Conservation (phyloP, 2,888 invertebrate species). For the Habroteleia sp. region DNA sequence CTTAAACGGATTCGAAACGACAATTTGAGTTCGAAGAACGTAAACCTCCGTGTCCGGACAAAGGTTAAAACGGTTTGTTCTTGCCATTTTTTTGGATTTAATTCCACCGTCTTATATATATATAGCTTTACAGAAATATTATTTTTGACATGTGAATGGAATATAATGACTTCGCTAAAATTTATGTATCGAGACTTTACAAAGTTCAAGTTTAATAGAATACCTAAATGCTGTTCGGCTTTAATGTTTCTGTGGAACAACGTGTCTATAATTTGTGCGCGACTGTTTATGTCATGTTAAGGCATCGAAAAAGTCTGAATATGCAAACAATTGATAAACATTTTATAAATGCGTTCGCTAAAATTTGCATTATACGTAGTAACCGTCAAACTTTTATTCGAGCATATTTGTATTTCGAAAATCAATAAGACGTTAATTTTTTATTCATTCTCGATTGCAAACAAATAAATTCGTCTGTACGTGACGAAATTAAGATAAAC, state of each 20-base stretch:
- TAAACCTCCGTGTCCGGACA: slow-evolving; percentile 14
- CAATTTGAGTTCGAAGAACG: slow-evolving; percentile 31
- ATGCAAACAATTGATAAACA: slow-evolving; percentile 3
- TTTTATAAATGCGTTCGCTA: no score
- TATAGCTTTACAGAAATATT: slow-evolving; percentile 29
- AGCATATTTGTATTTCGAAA: no score
- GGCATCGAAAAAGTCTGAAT: background rate
- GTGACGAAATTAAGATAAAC: no score
- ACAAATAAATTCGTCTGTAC: no score
- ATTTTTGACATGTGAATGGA: slow-evolving; percentile 43
- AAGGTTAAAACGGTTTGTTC: slow-evolving; percentile 35
- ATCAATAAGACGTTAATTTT: no score
- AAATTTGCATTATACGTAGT: no score
- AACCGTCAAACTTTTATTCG: no score
- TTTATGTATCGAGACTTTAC: slow-evolving; percentile 34
- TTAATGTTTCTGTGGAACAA: slow-evolving; percentile 27
- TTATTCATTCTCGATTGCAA: no score
- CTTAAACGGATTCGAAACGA: slow-evolving; percentile 42
- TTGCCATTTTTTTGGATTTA: slow-evolving; percentile 28
- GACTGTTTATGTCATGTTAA: slow-evolving; percentile 30
- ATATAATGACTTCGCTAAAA: slow-evolving; percentile 39
- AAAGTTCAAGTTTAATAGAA: slow-evolving; percentile 55
- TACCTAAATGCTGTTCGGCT: slow-evolving; percentile 20
- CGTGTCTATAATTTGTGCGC: slow-evolving; percentile 22
- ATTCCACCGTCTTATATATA: slow-evolving; percentile 16